phyloP scores from a whole-genome alignment of 2,113 vertebrate species.

The Dicentrarchus labrax region DNA sequence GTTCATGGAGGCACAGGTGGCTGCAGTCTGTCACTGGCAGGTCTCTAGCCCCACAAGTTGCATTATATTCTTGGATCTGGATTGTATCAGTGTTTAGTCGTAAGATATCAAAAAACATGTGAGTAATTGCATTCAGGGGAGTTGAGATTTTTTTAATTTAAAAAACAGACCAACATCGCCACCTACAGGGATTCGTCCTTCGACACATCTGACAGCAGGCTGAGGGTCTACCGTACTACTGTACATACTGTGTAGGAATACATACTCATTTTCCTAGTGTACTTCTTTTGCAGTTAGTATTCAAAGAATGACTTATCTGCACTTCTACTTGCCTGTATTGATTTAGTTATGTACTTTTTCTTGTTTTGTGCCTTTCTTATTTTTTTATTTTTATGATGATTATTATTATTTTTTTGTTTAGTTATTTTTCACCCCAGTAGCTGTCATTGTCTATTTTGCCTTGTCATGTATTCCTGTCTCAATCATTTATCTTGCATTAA shows the following conservation, averaged over 20 bases:
- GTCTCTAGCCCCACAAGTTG: not conserved
- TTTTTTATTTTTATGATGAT: no score
- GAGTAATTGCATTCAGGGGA: not conserved
- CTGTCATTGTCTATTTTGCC: no score
- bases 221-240: not conserved
- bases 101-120: not conserved
- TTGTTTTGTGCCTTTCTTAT: no score
- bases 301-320: no score
- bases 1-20: not conserved
- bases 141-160: not conserved
- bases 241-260: not conserved
- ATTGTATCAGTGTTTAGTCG: not conserved
- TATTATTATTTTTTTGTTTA: no score
- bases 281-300: no score
- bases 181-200: conserved; percentile 18
- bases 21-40: not conserved
- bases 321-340: no score
- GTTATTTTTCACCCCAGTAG: no score
- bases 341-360: no score
- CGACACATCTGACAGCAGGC: conserved; percentile 8
- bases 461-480: no score
- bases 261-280: not conserved
- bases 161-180: conserved; percentile 11
- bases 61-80: not conserved
- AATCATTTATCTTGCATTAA: no score